Evolutionary conservation across 1,140 invertebrate species (phyloP).

Genomic region (Aphelenchoides avenae): DNA sequence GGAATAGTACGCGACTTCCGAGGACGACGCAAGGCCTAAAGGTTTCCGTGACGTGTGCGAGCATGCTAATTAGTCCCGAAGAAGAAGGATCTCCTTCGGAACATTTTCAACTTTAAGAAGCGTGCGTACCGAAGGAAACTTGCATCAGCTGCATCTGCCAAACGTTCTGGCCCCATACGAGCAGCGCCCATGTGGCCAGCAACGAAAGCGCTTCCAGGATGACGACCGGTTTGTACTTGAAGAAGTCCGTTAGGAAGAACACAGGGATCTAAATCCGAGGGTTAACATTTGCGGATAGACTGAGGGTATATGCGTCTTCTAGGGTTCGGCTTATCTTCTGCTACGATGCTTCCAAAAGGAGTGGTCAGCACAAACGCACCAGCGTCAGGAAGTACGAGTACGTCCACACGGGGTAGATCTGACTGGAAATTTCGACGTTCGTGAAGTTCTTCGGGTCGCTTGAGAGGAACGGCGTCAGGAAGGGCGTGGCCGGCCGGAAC

Average conservation of each 20-base stretch:
- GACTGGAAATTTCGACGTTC: conserved; percentile 60
- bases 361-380: conserved; percentile 57
- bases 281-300: too few relatives aligned
- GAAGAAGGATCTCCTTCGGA: not conserved
- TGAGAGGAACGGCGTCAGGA: conserved; percentile 72
- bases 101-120: conserved; percentile 21
- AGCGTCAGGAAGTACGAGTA: conserved; percentile 73
- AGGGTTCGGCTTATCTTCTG: conserved; percentile 1
- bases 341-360: conserved; percentile 6
- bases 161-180: conserved; percentile 63
- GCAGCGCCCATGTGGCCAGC: conserved; percentile 69
- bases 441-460: conserved; percentile 70
- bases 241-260: conserved; percentile 76
- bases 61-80: not conserved
- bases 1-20: conserved; percentile 84
- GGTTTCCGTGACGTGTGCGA: too few relatives aligned
- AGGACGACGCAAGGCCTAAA: conserved; percentile 74
- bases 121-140: conserved; percentile 41
- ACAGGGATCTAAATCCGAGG: conserved; percentile 63
- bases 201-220: conserved; percentile 69
- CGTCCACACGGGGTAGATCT: conserved; percentile 76
- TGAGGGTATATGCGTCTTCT: too few relatives aligned
- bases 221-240: conserved; percentile 80
- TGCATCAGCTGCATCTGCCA: conserved; percentile 57
- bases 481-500: conserved; percentile 76